These are phyloP conservation scores for Colinus virginianus DNA, from an alignment of 2,113 vertebrate species.

Conservation along the genomic window DNA sequence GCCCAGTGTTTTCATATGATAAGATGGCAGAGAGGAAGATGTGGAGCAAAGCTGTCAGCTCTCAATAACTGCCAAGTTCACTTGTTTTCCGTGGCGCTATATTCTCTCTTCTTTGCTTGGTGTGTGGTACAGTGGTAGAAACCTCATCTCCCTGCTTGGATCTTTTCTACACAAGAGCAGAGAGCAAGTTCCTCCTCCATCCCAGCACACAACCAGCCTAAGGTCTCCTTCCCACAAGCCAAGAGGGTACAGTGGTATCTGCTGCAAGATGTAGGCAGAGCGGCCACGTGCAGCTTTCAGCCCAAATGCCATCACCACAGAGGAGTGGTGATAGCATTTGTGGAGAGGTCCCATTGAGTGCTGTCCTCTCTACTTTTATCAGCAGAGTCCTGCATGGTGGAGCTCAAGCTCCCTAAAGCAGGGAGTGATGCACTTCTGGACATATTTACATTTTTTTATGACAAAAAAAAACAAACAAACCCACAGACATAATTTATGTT, in stretches of 20 bases:
- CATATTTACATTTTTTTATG: background rate
- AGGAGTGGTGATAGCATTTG: no score
- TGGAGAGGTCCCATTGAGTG: background rate
- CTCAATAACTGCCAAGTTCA: background rate
- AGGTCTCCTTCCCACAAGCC: background rate
- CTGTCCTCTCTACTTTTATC: background rate
- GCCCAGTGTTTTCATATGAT: background rate
- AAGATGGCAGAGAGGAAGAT: background rate
- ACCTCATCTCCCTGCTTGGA: background rate
- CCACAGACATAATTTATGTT: background rate
- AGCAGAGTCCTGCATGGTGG: background rate
- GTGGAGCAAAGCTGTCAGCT: background rate
- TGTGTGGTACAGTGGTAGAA: background rate
- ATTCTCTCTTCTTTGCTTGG: background rate
- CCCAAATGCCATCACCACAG: background rate
- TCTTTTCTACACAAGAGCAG: background rate
- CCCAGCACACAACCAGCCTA: background rate
- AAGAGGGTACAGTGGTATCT: background rate
- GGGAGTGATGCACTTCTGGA: background rate
- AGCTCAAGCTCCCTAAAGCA: fast-evolving
- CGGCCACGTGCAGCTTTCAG: background rate
- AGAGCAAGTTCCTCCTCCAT: fast-evolving
- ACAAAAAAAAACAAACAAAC: background rate
- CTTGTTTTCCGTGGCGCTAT: background rate
- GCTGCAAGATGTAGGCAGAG: background rate